These are phyloP conservation scores for Coluber constrictor DNA, from an alignment of 2,797 vertebrate species.

Conservation along the genomic window DNA sequence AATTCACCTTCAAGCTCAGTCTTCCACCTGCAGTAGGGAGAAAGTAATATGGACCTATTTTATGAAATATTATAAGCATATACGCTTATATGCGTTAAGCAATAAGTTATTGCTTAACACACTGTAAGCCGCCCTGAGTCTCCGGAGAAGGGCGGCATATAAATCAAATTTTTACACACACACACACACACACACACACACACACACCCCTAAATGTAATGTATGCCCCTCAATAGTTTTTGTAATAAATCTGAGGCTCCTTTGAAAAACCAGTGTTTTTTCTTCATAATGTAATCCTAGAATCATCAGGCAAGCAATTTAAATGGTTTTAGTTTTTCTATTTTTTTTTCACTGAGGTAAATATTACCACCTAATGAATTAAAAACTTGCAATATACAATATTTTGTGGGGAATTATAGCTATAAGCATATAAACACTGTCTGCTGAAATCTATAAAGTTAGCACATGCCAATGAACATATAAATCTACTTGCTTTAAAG, in stretches of 20 bases:
- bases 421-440: background rate
- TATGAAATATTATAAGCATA: background rate
- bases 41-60: background rate
- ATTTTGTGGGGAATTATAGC: background rate
- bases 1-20: background rate
- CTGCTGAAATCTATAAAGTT: background rate
- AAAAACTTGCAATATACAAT: background rate
- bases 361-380: background rate
- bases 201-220: background rate
- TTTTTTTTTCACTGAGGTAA: background rate
- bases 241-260: background rate
- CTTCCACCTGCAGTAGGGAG: background rate
- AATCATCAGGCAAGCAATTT: background rate
- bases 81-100: too few species aligned
- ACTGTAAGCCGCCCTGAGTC: too few species aligned
- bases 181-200: too few species aligned
- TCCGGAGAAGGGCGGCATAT: too few species aligned
- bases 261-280: background rate
- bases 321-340: background rate
- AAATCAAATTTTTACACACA: too few species aligned
- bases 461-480: background rate
- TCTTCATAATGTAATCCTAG: background rate
- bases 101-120: too few species aligned
- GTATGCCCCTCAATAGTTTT: background rate
- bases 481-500: background rate